Percentiles rank a stretch among this genome's conserved stretches.
phyloP scores from a whole-genome alignment of 1,140 invertebrate genomes.

The Drosophila albomicans region DNA sequence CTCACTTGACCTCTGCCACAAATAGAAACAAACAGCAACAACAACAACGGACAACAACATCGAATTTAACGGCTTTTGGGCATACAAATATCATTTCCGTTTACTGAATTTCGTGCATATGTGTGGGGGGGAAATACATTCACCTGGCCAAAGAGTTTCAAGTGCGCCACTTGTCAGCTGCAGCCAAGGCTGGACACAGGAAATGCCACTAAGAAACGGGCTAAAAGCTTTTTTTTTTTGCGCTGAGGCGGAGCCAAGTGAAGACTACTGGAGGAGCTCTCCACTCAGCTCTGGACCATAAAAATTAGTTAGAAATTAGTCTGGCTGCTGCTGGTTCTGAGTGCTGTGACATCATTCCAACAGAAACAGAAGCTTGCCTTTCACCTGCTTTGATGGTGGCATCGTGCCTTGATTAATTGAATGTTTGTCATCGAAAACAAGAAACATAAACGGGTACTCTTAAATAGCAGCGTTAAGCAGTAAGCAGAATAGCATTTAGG shows the following conservation, averaged over 20 bases:
- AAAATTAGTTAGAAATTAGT: slow-evolving; percentile 40
- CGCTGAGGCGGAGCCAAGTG: slow-evolving; percentile 11
- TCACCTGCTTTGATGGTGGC: slow-evolving; percentile 49
- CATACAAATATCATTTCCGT: slow-evolving; percentile 76
- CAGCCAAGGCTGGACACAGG: slow-evolving; percentile 49
- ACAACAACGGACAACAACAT: slow-evolving; percentile 59
- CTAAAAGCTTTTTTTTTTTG: slow-evolving; percentile 12
- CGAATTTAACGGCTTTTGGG: slow-evolving; percentile 74
- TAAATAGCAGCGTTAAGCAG: slow-evolving; percentile 14
- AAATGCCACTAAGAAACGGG: slow-evolving; percentile 21
- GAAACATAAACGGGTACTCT: slow-evolving; percentile 43
- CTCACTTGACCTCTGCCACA: slow-evolving; percentile 73
- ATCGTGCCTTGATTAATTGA: slow-evolving; percentile 69
- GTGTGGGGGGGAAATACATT: slow-evolving; percentile 79
- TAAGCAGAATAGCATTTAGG: slow-evolving; percentile 26
- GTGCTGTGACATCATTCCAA: slow-evolving; percentile 65
- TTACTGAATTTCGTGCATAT: slow-evolving; percentile 44
- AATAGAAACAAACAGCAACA: slow-evolving; percentile 32
- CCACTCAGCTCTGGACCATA: slow-evolving; percentile 31
- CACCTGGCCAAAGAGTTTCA: slow-evolving; percentile 55
- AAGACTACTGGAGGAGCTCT: slow-evolving; percentile 24
- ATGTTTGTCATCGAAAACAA: slow-evolving; percentile 66
- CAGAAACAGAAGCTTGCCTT: slow-evolving; percentile 51
- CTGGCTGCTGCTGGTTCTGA: slow-evolving; percentile 38
- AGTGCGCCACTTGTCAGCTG: slow-evolving; percentile 58